Percentiles rank a stretch among this genome's conserved stretches.
Conservation (phyloP, 2,797 vertebrate genomes). For the Sebastes hubbsi region DNA sequence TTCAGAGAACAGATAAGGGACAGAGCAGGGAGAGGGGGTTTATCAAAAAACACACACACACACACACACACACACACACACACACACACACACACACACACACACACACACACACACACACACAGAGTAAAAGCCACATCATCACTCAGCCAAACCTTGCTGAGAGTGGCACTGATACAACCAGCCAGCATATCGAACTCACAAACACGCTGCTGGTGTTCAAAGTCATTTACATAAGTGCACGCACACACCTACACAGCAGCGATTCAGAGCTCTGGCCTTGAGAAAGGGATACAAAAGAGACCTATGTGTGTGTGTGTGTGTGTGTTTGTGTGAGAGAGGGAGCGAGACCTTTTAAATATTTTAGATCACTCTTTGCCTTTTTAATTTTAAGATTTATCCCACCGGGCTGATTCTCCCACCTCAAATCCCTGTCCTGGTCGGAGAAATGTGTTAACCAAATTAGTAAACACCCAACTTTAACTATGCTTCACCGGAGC, state of each 20-base stretch:
- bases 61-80: background rate
- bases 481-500: constrained; percentile 20
- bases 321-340: background rate
- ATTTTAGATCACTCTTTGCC: constrained; percentile 43
- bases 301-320: background rate
- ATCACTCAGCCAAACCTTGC: constrained; percentile 38
- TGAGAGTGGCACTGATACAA: constrained; percentile 35
- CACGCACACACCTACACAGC: background rate
- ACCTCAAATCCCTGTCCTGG: constrained; percentile 9
- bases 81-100: background rate
- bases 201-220: constrained; percentile 28
- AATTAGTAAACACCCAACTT: constrained; percentile 54
- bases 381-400: constrained; percentile 57
- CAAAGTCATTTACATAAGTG: constrained; percentile 27
- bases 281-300: constrained; percentile 30
- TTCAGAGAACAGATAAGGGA: constrained; percentile 56
- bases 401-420: constrained; percentile 21
- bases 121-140: constrained; percentile 12
- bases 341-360: constrained; percentile 28
- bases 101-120: background rate
- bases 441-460: constrained; percentile 32
- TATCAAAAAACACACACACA: constrained; percentile 43
- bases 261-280: constrained; percentile 20
- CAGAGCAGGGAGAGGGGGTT: constrained; percentile 29
- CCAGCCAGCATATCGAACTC: constrained; percentile 24